phyloP scores from a whole-genome alignment of 2,797 vertebrate genomes.

The Uromys caudimaculatus region DNA sequence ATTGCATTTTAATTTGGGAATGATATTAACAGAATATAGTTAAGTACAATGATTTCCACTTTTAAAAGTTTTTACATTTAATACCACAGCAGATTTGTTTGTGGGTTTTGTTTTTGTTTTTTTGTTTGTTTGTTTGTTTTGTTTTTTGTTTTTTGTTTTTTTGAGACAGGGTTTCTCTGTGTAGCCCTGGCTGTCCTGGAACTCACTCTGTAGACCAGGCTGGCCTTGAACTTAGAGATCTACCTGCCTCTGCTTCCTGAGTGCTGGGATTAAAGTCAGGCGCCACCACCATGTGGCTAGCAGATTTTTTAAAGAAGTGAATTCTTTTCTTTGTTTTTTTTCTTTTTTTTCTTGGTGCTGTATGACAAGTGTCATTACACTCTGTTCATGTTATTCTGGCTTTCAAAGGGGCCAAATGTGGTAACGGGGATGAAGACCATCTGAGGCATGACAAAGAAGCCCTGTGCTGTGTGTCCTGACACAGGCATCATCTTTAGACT shows the following conservation, averaged over 20 bases:
- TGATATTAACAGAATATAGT: constrained; percentile 15
- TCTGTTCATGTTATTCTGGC: neutral
- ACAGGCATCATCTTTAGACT: neutral
- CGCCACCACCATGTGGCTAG: neutral
- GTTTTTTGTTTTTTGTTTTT: no score
- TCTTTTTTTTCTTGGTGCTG: neutral
- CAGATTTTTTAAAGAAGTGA: neutral
- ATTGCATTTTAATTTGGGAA: constrained; percentile 30
- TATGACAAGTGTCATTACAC: neutral
- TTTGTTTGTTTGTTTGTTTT: no score
- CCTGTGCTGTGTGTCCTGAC: neutral
- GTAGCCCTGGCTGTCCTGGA: neutral
- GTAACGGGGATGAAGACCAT: neutral
- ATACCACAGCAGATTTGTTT: neutral
- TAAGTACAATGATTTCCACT: constrained; percentile 38
- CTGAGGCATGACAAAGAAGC: neutral
- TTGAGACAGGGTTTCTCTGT: no score
- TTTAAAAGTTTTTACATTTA: neutral
- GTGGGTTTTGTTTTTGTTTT: neutral
- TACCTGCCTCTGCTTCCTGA: neutral
- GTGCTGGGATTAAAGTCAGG: neutral
- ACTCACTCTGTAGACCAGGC: neutral
- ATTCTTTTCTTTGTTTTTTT: neutral
- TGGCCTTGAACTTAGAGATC: neutral
- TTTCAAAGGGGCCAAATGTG: neutral